Base-by-base conservation (phyloP, 2,888 invertebrate genomes). In the Drosophila crucigera region DNA sequence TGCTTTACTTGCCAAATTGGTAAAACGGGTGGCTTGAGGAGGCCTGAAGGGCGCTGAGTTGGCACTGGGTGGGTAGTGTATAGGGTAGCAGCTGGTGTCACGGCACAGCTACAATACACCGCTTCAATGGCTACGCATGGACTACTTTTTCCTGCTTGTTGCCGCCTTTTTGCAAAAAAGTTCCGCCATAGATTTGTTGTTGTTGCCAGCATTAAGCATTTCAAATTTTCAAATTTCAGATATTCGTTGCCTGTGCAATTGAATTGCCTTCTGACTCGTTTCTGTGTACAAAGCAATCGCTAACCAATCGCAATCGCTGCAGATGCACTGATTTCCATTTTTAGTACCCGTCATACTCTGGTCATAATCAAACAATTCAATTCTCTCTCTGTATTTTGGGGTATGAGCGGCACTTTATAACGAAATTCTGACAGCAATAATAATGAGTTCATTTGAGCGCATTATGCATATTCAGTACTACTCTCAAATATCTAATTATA, bases 71-170 rank as follows among this genome's bases (percentile, higher is more conserved):
- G 22, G 52, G 3, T 31, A n/a, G 35, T 35, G n/a, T 52, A n/a
- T 31, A n/a, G 53, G 22, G 35, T 54, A 71, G 61, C 77, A 77
- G 78, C 69, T 54, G 63, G 60, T 73, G 68, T 68, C 67, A 60
- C 54, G 66, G 64, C 61, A 52, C 50, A 65, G 58, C 69, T 72
- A 82, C 68, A 80, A 68, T 69, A 76, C 79, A 85, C 76, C 76
- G 76, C 76, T 72, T 60, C 63, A 76, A 73, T 76, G 84, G 61
- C 49, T 43, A 66, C 50, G 56, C 30, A 50, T 49, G 31, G 56
- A 73, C 52, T 55, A 41, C 55, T 50, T 62, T 62, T 54, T 65
- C n/a, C 22, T 52, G 14, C 22, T 37, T 30, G 11, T 19, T 33
- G 43, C 30, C 33, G 22, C 10, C 10, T 19, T 33, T 33, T 16